These are phyloP conservation scores for Psilopogon haemacephalus DNA, from an alignment of 2,113 vertebrate genomes.

Conservation along the genomic window DNA sequence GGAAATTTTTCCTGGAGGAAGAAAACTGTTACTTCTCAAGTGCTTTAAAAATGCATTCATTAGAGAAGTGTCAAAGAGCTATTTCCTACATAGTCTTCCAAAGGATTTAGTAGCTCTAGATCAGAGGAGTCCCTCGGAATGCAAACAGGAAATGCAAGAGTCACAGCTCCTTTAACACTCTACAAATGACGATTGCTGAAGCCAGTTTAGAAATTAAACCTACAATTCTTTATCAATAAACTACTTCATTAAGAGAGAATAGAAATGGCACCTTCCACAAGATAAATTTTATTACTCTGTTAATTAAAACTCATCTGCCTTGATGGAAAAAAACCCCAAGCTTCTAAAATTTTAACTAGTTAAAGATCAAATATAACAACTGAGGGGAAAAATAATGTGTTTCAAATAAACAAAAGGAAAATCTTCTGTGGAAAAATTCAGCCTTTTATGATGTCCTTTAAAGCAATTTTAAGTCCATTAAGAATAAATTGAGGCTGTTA, in stretches of 20 bases:
- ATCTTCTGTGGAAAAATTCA: background rate
- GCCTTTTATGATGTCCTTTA: background rate
- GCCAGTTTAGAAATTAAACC: background rate
- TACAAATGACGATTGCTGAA: background rate
- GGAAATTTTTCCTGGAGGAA: background rate
- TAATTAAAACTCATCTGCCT: background rate
- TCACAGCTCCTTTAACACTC: background rate
- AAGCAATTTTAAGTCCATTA: background rate
- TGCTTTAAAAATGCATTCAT: background rate
- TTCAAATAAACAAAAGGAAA: background rate
- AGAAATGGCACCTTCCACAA: background rate
- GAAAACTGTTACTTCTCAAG: background rate
- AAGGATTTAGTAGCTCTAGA: background rate
- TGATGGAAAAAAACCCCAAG: background rate
- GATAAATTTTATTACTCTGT: background rate
- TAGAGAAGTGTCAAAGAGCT: background rate
- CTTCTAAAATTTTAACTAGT: background rate
- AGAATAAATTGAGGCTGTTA: background rate
- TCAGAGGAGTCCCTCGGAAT: background rate
- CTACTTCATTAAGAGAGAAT: background rate
- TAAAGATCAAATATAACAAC: background rate
- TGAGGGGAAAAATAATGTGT: rapidly evolving
- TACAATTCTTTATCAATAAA: background rate
- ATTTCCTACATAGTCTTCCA: background rate
- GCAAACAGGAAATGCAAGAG: background rate